A percentile compares a stretch with the other conserved stretches of the same genome.
Conservation (phyloP, 2,888 invertebrate species). For the Cosmopolites sordidus region DNA sequence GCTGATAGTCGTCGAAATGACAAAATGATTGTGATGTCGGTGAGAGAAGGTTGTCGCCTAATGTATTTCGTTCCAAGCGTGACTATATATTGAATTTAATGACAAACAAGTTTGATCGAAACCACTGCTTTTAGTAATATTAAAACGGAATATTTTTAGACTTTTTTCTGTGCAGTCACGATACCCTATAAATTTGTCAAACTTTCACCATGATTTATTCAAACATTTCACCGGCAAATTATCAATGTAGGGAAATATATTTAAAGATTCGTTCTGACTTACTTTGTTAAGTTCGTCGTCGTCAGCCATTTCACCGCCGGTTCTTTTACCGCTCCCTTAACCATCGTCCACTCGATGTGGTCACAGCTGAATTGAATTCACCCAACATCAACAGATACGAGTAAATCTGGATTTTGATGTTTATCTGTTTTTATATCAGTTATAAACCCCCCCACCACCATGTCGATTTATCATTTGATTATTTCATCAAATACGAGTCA, state of each 20-base stretch:
- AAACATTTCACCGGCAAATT: too few relatives aligned
- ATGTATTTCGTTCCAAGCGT: slow-evolving; percentile 4
- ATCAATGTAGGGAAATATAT: too few relatives aligned
- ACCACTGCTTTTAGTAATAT: neutral
- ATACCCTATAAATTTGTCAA: too few relatives aligned
- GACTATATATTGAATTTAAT: slow-evolving; percentile 12
- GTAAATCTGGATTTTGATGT: neutral
- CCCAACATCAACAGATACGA: neutral
- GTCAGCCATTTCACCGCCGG: slow-evolving; percentile 36
- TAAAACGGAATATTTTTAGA: too few relatives aligned
- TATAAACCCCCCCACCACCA: slow-evolving; percentile 1
- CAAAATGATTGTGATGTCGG: neutral
- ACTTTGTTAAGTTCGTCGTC: slow-evolving; percentile 43
- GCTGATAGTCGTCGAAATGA: neutral
- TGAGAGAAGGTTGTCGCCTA: neutral
- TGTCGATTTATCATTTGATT: neutral
- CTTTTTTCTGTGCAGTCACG: too few relatives aligned
- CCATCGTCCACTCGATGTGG: neutral
- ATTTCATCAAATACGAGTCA: slow-evolving; percentile 4
- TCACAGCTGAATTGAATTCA: neutral
- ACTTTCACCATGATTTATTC: too few relatives aligned
- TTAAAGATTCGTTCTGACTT: slow-evolving; percentile 17
- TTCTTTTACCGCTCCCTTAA: neutral
- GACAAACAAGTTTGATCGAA: slow-evolving; percentile 12
- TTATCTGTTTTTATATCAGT: neutral